Evolutionary conservation across 1,140 invertebrate genomes (phyloP).

Genomic region (Uloborus diversus): DNA sequence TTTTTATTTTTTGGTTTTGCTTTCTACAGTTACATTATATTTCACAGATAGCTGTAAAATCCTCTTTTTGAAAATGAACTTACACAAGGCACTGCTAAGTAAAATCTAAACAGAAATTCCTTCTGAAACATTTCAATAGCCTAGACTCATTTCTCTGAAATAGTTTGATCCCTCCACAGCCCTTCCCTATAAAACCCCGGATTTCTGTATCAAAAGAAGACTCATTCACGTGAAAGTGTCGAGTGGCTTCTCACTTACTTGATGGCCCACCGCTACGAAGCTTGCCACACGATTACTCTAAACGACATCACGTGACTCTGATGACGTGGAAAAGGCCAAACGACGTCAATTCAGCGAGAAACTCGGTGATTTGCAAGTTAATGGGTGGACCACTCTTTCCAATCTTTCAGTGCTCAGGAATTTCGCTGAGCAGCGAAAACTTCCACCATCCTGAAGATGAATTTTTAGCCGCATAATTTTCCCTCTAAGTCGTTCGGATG

Average conservation of each 20-base stretch:
- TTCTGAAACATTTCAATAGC: too few relatives aligned
- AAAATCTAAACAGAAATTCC: too few relatives aligned
- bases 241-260: constrained; percentile 24
- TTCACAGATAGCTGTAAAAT: too few relatives aligned
- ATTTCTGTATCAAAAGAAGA: constrained; percentile 28
- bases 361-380: constrained; percentile 44
- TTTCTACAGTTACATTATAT: too few relatives aligned
- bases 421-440: neutral
- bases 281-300: constrained; percentile 40
- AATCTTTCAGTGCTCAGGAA: neutral
- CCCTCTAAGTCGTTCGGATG: constrained; percentile 6
- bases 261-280: constrained; percentile 11
- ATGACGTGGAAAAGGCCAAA: constrained; percentile 52
- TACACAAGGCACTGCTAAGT: too few relatives aligned
- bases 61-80: too few relatives aligned
- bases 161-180: neutral
- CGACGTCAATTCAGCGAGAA: constrained; percentile 21
- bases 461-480: constrained; percentile 27
- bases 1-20: too few relatives aligned
- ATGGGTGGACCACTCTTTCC: constrained; percentile 36
- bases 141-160: neutral
- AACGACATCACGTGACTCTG: constrained; percentile 46
- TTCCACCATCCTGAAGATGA: neutral
- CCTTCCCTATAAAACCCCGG: constrained; percentile 22
- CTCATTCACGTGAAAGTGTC: constrained; percentile 22